Evolutionary conservation across 2,888 invertebrate species (phyloP).

Genomic region (Deilephila porcellus): DNA sequence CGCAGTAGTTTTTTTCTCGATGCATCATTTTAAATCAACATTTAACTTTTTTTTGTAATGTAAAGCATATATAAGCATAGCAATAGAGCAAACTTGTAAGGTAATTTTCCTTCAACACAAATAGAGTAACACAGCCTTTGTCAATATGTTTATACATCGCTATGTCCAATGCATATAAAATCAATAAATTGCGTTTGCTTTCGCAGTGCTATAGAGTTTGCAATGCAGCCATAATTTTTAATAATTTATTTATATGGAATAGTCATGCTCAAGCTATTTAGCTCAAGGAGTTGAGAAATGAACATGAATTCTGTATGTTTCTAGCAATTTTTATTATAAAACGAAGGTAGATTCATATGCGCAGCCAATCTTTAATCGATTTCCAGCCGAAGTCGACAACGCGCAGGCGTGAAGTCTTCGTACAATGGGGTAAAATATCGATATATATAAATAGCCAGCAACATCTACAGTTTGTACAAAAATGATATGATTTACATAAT

Average conservation of each 20-base stretch:
- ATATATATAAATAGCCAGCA: constrained; percentile 8
- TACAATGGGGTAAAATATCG: constrained; percentile 11
- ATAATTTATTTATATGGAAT: not conserved
- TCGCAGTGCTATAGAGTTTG: not conserved
- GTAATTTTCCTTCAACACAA: constrained; percentile 9
- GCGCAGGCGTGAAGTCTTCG: constrained; percentile 11
- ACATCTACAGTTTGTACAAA: not conserved
- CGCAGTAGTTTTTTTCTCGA: too few relatives aligned
- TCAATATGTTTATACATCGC: not conserved
- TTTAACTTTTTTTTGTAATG: too few relatives aligned
- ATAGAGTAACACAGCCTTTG: not conserved
- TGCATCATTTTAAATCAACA: too few relatives aligned
- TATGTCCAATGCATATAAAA: not conserved
- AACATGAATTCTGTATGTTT: not conserved
- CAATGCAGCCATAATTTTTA: not conserved
- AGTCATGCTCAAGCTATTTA: too few relatives aligned
- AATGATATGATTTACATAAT: not conserved
- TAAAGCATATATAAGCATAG: not conserved
- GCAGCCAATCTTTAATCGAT: constrained; percentile 11
- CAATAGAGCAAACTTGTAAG: not conserved
- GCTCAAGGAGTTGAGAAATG: not conserved
- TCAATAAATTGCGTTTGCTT: constrained; percentile 6
- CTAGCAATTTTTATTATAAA: not conserved
- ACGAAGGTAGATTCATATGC: not conserved
- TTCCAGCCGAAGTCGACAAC: not conserved